Evolutionary conservation across 2,888 invertebrate species (phyloP).

Genomic region (Megaustenia siamemsis): DNA sequence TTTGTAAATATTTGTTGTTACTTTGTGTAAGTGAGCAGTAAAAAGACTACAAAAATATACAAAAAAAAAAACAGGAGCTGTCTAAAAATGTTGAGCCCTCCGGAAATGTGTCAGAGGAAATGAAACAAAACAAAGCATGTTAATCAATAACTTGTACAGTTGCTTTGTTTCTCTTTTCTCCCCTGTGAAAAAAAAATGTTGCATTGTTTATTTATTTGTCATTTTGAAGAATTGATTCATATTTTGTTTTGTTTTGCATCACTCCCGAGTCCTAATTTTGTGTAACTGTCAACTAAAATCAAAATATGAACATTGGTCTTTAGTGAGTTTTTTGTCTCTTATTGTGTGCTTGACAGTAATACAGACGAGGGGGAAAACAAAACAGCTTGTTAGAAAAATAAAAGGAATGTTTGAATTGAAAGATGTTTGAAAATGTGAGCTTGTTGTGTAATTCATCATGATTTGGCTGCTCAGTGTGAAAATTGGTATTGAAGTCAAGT

Average conservation of each 20-base stretch:
- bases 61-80: conserved; percentile 19
- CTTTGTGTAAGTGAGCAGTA: conserved; percentile 34
- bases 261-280: neutral
- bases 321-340: neutral
- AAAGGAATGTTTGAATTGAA: neutral
- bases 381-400: neutral
- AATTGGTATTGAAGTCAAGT: too few relatives aligned
- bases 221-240: neutral
- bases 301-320: conserved; percentile 40
- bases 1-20: conserved; percentile 41
- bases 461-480: too few relatives aligned
- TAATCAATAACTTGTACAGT: neutral
- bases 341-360: neutral
- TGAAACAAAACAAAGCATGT: conserved; percentile 19
- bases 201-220: conserved; percentile 17
- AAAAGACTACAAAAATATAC: neutral
- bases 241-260: conserved; percentile 30
- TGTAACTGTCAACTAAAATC: conserved; percentile 40
- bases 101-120: conserved; percentile 37
- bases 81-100: conserved; percentile 35
- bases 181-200: neutral
- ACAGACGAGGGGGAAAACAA: too few relatives aligned
- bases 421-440: too few relatives aligned
- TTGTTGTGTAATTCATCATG: too few relatives aligned
- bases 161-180: conserved; percentile 12